Conservation (phyloP, 2,113 vertebrate genomes). For the Ctenomys sociabilis region DNA sequence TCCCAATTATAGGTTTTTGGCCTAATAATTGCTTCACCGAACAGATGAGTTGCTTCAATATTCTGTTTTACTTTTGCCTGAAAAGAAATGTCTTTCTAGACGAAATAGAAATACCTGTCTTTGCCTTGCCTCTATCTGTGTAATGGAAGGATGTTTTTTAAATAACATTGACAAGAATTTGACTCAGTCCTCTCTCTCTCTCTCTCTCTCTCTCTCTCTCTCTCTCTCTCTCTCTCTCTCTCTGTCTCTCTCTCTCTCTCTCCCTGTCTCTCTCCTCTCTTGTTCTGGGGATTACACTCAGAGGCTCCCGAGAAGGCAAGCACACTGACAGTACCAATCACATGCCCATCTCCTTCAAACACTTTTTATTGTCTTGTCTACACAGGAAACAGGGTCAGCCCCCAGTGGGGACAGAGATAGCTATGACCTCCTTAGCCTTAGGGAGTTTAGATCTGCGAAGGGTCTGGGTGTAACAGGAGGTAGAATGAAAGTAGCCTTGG, state of each 20-base stretch:
- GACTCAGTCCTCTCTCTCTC: not conserved
- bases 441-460: not conserved
- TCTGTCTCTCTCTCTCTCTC: not conserved
- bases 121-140: constrained; percentile 10
- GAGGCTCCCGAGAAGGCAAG: not conserved
- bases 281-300: not conserved
- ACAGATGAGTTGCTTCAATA: constrained; percentile 42
- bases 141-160: not conserved
- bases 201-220: not conserved
- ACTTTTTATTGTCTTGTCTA: not conserved
- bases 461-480: not conserved
- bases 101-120: not conserved
- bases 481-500: too few relatives aligned
- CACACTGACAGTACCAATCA: too few relatives aligned
- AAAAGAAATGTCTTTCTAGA: constrained; percentile 42
- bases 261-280: not conserved
- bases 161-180: constrained; percentile 16
- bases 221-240: not conserved
- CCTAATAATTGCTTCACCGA: constrained; percentile 65
- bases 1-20: constrained; percentile 73
- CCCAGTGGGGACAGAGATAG: not conserved
- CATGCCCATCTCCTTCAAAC: not conserved
- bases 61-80: constrained; percentile 57
- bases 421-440: not conserved
- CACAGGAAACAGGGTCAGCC: not conserved